Percentiles rank a stretch among this genome's conserved stretches.
These are phyloP conservation scores for Crossocerus cetratus DNA, from an alignment of 2,888 invertebrate species.

Conservation along the genomic window DNA sequence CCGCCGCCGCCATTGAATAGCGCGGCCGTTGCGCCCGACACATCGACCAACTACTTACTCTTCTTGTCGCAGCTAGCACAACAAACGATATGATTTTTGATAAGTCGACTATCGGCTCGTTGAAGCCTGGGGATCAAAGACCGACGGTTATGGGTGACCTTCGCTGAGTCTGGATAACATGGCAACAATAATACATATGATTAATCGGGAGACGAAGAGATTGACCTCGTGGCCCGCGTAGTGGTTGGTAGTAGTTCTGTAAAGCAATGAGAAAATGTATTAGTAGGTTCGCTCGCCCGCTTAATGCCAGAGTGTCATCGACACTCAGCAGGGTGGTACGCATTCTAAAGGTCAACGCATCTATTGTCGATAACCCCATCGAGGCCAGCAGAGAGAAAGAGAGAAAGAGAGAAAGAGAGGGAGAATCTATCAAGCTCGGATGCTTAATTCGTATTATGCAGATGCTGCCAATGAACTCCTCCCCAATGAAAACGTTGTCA, in stretches of 20 bases:
- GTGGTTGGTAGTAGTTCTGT: no score
- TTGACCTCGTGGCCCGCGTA: background rate
- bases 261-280: no score
- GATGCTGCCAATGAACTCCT: constrained; percentile 6
- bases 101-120: constrained; percentile 26
- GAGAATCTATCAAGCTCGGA: constrained; percentile 27
- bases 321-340: constrained; percentile 63
- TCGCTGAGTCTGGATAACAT: constrained; percentile 17
- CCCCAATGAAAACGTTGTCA: background rate
- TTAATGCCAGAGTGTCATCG: constrained; percentile 64
- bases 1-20: no score
- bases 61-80: constrained; percentile 20
- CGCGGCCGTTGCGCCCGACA: no score
- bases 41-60: no score
- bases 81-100: constrained; percentile 31
- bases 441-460: constrained; percentile 36
- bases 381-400: constrained; percentile 14
- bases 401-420: no score
- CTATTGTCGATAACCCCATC: constrained; percentile 69
- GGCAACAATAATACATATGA: constrained; percentile 28
- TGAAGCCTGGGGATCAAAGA: constrained; percentile 18
- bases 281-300: background rate
- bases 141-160: constrained; percentile 10
- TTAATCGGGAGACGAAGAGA: constrained; percentile 13
- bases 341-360: constrained; percentile 71